These are phyloP conservation scores for Lasioglossum lativentre DNA, from an alignment of 2,888 invertebrate genomes.

Conservation along the genomic window DNA sequence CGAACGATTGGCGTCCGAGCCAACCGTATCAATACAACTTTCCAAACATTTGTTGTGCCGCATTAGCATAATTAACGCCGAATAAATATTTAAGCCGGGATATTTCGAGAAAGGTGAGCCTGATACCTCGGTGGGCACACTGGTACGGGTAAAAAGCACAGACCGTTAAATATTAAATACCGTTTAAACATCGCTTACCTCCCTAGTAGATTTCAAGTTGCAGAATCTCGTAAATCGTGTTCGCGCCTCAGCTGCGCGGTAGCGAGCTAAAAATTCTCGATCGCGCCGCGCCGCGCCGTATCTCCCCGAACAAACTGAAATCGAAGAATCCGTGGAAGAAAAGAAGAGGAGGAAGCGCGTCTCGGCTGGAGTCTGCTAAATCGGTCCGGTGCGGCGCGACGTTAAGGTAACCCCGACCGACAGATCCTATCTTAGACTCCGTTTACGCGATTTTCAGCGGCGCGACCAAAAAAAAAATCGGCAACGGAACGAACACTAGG, in stretches of 20 bases:
- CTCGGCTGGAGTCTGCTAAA: background rate
- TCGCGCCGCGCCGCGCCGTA: too few species aligned
- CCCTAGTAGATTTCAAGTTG: background rate
- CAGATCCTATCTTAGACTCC: conserved; percentile 1
- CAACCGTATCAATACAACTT: background rate
- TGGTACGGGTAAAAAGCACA: conserved; percentile 36
- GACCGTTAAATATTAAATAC: conserved; percentile 51
- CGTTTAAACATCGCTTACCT: conserved; percentile 42
- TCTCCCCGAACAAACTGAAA: background rate
- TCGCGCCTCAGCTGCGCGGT: too few species aligned
- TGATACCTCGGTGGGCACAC: conserved; percentile 10
- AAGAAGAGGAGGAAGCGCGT: background rate
- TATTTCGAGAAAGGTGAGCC: background rate
- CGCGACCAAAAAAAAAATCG: background rate
- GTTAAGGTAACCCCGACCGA: background rate
- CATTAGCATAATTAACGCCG: conserved; percentile 36
- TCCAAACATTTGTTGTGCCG: conserved; percentile 30
- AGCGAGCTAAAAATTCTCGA: too few species aligned
- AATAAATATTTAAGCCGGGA: conserved; percentile 26
- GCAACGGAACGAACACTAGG: background rate
- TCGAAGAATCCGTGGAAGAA: background rate
- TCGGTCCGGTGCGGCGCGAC: background rate
- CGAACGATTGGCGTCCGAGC: background rate
- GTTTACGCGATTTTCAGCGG: background rate
- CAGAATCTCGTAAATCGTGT: background rate